Evolutionary conservation across 2,113 vertebrate species (phyloP), one percentile per base, ranked within the genome.

Genomic region (Melanocharis versteri): DNA sequence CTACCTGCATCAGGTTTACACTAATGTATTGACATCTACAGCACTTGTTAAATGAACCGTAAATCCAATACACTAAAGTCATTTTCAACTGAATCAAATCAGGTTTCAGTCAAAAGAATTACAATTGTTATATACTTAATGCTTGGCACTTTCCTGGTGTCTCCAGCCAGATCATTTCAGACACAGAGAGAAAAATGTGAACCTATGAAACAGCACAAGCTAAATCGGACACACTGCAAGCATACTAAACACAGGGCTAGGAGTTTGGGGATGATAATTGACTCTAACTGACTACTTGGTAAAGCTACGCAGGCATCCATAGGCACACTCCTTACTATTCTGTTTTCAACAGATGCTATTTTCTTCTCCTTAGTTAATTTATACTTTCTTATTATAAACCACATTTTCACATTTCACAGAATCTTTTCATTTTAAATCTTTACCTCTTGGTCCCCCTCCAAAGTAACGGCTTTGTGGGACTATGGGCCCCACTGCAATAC

Each of bases 31-130:
- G 96, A 97, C 96, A 97, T 94, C 95, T 93, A 96, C 73, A 96
- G 95, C 93, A 75, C 91, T 96, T 57, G 45, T 94, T 98, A 98
- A 98, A 97, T 97, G 95, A 98, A 97, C 96, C 76, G 15, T 96
- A 97, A 97, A 97, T 97, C 93, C 94, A 97, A 97, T 97, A 97
- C 95, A 84, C 80, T 80, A 18, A 96, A 98, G 96, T 97, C 85
- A 95, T 96, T 98, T 97, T 97, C 96, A 90, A 95, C 94, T 92
- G 95, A 97, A 97, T 97, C 95, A 97, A 97, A 97, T 96, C 92
- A 97, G 87, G 78, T 83, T 96, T 97, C 93, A 95, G 83, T 98
- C 94, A 98, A 90, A 97, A 97, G 89, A 95, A 97, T 95, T 96
- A 94, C 70, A 93, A 95, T 81, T 93, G 81, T 96, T 93, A 96